Evolutionary conservation across 2,113 vertebrate species (phyloP).

Genomic region (Ammospiza nelsoni): DNA sequence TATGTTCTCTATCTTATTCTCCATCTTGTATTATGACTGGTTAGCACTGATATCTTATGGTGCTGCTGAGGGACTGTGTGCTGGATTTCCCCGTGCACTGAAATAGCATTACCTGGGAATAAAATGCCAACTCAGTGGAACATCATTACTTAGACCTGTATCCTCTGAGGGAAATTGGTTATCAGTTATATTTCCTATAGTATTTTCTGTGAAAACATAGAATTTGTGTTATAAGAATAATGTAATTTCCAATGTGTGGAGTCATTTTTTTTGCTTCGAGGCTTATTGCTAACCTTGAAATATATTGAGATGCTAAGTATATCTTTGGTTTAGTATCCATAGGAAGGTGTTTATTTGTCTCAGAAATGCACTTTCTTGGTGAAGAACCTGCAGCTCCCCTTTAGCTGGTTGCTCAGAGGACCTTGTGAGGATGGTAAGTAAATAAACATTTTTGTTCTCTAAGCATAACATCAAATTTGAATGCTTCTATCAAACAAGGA

Average conservation of each 20-base stretch:
- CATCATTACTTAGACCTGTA: not conserved
- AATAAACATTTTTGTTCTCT: slow-evolving; percentile 23
- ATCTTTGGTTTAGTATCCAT: not conserved
- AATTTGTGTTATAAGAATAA: not conserved
- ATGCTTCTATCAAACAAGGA: not conserved
- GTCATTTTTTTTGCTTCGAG: not conserved
- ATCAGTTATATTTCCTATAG: not conserved
- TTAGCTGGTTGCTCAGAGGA: not conserved
- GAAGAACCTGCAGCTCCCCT: not conserved
- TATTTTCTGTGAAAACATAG: not conserved
- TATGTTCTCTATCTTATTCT: not conserved
- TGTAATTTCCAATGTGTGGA: not conserved
- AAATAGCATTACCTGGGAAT: not conserved
- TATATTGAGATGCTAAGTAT: not conserved
- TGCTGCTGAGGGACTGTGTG: not conserved
- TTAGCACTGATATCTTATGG: not conserved
- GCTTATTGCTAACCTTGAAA: not conserved
- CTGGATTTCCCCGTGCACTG: not conserved
- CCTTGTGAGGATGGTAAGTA: not conserved
- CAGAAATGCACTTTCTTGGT: slow-evolving; percentile 27
- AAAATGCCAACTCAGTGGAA: not conserved
- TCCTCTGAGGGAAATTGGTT: not conserved
- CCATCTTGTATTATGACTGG: not conserved
- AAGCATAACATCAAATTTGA: not conserved
- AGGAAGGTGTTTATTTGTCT: slow-evolving; percentile 8